Conservation (phyloP, 2,797 vertebrate species). For the Anguilla megastoma region DNA sequence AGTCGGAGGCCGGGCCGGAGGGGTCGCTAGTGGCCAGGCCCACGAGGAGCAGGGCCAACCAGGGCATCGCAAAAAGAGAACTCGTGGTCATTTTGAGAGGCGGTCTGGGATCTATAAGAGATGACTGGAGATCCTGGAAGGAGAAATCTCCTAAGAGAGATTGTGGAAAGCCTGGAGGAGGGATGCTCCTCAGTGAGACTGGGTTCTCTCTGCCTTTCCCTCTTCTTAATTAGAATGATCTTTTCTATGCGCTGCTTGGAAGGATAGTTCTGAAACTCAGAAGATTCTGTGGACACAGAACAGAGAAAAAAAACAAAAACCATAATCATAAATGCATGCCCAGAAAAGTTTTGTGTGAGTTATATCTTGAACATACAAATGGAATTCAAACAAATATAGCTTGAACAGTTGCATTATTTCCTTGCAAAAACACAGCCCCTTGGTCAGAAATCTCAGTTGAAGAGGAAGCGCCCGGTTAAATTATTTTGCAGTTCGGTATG, state of each 20-base stretch:
- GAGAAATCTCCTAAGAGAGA: slow-evolving; percentile 23
- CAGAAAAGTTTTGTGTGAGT: background rate
- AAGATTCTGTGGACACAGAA: slow-evolving; percentile 54
- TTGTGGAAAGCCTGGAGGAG: background rate
- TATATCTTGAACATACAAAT: background rate
- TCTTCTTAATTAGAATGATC: slow-evolving; percentile 48
- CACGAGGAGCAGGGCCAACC: slow-evolving; percentile 70
- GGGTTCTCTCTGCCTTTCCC: slow-evolving; percentile 39
- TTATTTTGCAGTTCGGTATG: background rate
- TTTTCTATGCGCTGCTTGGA: slow-evolving; percentile 52
- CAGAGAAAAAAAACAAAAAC: slow-evolving; percentile 37
- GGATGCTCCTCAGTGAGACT: slow-evolving; percentile 30
- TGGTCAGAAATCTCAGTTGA: background rate
- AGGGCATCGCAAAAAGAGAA: slow-evolving; percentile 60
- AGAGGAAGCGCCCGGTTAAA: background rate
- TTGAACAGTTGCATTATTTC: background rate
- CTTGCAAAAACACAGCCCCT: background rate
- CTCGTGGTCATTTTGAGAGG: slow-evolving; percentile 63
- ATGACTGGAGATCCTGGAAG: slow-evolving; percentile 11
- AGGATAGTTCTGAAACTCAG: slow-evolving; percentile 52
- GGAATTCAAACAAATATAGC: background rate
- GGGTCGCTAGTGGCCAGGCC: slow-evolving; percentile 75
- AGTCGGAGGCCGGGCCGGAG: slow-evolving; percentile 76
- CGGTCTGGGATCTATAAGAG: slow-evolving; percentile 29
- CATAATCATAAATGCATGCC: slow-evolving; percentile 25